Evolutionary conservation across 1,140 invertebrate species (phyloP), one percentile per base, ranked within the genome.

Genomic region (Neodiprion lecontei): DNA sequence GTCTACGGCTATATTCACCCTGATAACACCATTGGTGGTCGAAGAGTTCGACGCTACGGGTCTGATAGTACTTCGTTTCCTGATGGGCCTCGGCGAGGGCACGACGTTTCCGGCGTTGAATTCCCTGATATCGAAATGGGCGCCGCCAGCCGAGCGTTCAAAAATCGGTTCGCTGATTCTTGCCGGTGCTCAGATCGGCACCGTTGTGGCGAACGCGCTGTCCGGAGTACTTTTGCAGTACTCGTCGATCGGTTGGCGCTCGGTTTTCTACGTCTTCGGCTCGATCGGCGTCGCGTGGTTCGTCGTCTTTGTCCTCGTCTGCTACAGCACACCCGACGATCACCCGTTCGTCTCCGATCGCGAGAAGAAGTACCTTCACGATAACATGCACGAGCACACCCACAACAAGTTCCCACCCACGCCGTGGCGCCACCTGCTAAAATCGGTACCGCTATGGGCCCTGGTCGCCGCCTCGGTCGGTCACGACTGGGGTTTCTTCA

Each of bases 401-500:
- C 85, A 76, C n/a, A 81, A 85, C 53, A 61, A n/a, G 11, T 14
- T 88, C 21, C 85, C 87, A 48, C 84, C 88, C 1, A 87, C 89
- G 10, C 93, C 94, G 7, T 94, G 93, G 93, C 85, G 87, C 67
- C 82, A 88, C 1, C 90, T 95, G 67, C 78, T 94, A 1, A 91
- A 89, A 21, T 94, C 93, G 28, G 81, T 90, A 8, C 92, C 94
- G 9, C 89, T 95, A 3, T 94, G 92, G 92, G 92, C 92, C 4
- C 78, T 90, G 9, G 85, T 90, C 48, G 87, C 91, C 48, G 92
- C 91, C 47, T 93, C 93, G 81, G 92, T 89, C 81, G 94, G 95
- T 65, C 94, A 96, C 86, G 95, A 97, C 87, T 98, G 96, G 95
- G 95, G 94, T 48, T 95, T 96, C 84, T 97, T 97, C 83, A 97